Percentiles rank a stretch among this genome's conserved stretches.
These are phyloP conservation scores for Calliopum simillimum DNA, from an alignment of 2,888 invertebrate species.

Conservation along the genomic window DNA sequence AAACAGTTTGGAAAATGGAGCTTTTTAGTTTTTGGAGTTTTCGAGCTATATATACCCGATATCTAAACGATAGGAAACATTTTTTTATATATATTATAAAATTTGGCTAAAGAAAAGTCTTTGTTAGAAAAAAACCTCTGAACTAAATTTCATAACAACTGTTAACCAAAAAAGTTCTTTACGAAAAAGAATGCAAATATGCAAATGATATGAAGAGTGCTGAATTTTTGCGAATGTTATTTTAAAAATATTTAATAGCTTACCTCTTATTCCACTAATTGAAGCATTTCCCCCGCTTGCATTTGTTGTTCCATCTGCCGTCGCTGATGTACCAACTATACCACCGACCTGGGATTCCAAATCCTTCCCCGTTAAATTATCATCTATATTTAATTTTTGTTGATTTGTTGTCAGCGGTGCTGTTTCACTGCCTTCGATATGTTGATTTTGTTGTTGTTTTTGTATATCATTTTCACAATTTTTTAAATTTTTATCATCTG, in stretches of 20 bases:
- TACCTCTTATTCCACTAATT: constrained; percentile 60
- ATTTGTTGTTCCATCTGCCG: constrained; percentile 41
- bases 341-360: constrained; percentile 52
- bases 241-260: constrained; percentile 11
- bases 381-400: constrained; percentile 60
- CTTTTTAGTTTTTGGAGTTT: no score
- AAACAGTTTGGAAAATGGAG: no score
- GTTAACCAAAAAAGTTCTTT: no score
- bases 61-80: no score
- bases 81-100: no score
- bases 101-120: no score
- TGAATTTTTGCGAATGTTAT: not conserved
- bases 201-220: not conserved
- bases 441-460: constrained; percentile 48
- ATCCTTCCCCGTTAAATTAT: constrained; percentile 55
- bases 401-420: constrained; percentile 63
- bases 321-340: constrained; percentile 24
- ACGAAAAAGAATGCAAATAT: no score
- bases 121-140: no score
- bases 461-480: constrained; percentile 50
- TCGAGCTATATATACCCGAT: no score
- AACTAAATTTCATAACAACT: no score
- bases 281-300: constrained; percentile 52
- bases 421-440: constrained; percentile 64
- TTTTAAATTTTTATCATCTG: constrained; percentile 58